These are phyloP conservation scores for Bombus haemorrhoidalis DNA, from an alignment of 1,140 invertebrate genomes.

Conservation along the genomic window DNA sequence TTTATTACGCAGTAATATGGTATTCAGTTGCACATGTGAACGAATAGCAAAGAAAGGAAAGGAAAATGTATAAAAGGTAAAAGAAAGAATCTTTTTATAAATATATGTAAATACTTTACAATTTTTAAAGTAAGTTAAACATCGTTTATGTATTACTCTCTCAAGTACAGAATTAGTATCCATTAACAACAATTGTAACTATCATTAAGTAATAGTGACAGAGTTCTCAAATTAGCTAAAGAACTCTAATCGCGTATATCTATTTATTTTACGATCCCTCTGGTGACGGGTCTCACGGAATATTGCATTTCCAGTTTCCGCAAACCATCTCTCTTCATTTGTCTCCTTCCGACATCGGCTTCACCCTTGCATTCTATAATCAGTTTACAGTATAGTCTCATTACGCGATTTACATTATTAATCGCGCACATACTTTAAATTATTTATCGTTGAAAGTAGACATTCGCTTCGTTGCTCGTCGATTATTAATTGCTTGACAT, in stretches of 20 bases:
- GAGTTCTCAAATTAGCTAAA: constrained; percentile 53
- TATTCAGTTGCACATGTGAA: too few relatives aligned
- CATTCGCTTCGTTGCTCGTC: not conserved
- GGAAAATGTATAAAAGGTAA: too few relatives aligned
- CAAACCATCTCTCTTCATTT: constrained; percentile 73
- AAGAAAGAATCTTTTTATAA: too few relatives aligned
- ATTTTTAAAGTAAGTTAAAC: too few relatives aligned
- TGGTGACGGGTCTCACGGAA: constrained; percentile 63
- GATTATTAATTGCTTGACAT: not conserved
- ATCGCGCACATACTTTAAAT: constrained; percentile 49
- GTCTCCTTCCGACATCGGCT: constrained; percentile 70
- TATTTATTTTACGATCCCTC: constrained; percentile 65
- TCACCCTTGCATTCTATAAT: constrained; percentile 67
- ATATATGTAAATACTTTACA: too few relatives aligned
- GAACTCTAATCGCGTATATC: constrained; percentile 64
- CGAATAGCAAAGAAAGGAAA: too few relatives aligned
- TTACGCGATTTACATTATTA: constrained; percentile 66
- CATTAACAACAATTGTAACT: too few relatives aligned
- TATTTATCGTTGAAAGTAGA: constrained; percentile 42
- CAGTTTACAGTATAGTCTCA: constrained; percentile 64
- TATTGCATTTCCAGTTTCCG: constrained; percentile 72
- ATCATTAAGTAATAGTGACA: constrained; percentile 33
- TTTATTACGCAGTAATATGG: too few relatives aligned
- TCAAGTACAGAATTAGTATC: not conserved
- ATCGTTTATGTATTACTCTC: not conserved